Evolutionary conservation across 1,140 invertebrate species (phyloP).

Genomic region (Eumaeus atala): DNA sequence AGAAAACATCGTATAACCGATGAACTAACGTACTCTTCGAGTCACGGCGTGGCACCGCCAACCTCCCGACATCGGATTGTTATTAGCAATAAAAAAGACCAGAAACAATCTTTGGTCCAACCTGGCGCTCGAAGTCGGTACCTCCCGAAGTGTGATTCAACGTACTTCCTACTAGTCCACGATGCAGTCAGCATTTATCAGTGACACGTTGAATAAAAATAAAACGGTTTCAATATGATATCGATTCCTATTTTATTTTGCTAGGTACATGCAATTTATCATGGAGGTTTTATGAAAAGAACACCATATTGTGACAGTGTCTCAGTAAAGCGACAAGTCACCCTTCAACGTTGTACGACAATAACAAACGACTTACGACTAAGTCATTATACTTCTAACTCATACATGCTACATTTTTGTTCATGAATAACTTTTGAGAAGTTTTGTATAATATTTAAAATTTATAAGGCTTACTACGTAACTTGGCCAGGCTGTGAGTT

Average conservation of each 20-base stretch:
- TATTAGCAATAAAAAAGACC: no score
- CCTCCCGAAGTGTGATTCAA: no score
- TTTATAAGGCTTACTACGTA: no score
- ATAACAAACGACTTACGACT: conserved; percentile 33
- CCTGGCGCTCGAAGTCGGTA: no score
- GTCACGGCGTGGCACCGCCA: no score
- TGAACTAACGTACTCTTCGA: no score
- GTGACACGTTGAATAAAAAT: neutral
- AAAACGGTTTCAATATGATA: conserved; percentile 20
- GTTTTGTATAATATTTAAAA: neutral
- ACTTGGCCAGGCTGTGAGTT: no score
- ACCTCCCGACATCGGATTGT: no score
- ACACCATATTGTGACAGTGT: conserved; percentile 31
- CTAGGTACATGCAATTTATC: conserved; percentile 38
- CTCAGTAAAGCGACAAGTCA: conserved; percentile 40
- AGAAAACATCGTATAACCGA: no score
- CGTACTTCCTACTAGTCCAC: no score
- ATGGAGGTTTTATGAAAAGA: conserved; percentile 37
- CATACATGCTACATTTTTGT: conserved; percentile 10
- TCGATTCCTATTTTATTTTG: conserved; percentile 26
- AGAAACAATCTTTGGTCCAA: no score
- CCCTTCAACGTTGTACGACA: conserved; percentile 39
- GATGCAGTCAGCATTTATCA: no score
- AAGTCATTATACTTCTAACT: conserved; percentile 14
- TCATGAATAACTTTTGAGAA: conserved; percentile 5